phyloP scores from a whole-genome alignment of 2,797 vertebrate species.

The Sphaeramia orbicularis region DNA sequence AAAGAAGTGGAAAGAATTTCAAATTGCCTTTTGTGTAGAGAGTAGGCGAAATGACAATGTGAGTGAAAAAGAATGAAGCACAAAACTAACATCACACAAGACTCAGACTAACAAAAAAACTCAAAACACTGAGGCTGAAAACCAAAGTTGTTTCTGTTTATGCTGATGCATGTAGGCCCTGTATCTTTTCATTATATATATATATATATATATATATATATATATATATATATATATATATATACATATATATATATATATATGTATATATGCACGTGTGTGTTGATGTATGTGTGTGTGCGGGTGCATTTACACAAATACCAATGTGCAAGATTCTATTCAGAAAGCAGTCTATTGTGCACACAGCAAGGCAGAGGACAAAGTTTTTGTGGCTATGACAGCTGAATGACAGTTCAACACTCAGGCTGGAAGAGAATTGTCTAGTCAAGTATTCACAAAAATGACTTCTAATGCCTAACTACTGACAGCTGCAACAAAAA shows the following conservation, averaged over 20 bases:
- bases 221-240: background rate
- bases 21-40: constrained; percentile 46
- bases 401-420: constrained; percentile 73
- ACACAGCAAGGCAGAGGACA: constrained; percentile 61
- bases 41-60: constrained; percentile 46
- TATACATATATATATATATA: constrained; percentile 6
- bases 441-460: constrained; percentile 67
- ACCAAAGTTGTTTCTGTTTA: constrained; percentile 34
- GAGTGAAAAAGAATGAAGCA: constrained; percentile 42
- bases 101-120: constrained; percentile 27
- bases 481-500: constrained; percentile 76
- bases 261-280: constrained; percentile 12
- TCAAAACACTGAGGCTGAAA: constrained; percentile 46
- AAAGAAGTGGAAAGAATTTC: constrained; percentile 4
- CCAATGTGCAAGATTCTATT: constrained; percentile 38
- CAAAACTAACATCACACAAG: constrained; percentile 18
- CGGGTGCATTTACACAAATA: background rate
- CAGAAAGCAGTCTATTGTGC: constrained; percentile 65
- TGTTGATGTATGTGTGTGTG: constrained; percentile 3
- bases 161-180: constrained; percentile 14
- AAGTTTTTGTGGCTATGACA: constrained; percentile 73
- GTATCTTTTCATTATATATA: constrained; percentile 5
- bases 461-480: constrained; percentile 62
- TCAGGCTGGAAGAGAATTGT: constrained; percentile 60
- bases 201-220: background rate